These are phyloP conservation scores for Aramus guarauna DNA, from an alignment of 2,113 vertebrate genomes.

Conservation along the genomic window DNA sequence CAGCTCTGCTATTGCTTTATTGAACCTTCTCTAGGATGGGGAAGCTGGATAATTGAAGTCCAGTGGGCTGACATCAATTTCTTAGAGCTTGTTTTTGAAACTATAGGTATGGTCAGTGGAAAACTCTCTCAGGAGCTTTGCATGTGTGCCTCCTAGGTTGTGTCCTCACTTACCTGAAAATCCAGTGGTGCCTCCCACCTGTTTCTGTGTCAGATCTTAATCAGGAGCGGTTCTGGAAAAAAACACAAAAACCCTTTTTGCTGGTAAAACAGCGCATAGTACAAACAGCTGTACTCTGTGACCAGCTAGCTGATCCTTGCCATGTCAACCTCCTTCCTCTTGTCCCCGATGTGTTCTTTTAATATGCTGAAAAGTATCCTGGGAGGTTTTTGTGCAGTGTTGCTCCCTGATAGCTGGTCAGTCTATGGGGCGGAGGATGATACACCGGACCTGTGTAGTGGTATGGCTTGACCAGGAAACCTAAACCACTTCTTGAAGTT, in stretches of 20 bases:
- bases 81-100: neutral
- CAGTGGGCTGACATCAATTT: neutral
- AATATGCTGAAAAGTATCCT: neutral
- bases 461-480: neutral
- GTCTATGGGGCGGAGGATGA: rapidly evolving
- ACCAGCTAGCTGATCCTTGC: neutral
- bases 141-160: neutral
- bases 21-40: neutral
- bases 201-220: neutral
- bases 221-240: neutral
- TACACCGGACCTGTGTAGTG: neutral
- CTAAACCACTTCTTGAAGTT: neutral
- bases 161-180: neutral
- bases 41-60: neutral
- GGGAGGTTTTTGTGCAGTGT: neutral
- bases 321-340: neutral
- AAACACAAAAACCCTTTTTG: neutral
- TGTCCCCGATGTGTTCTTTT: neutral
- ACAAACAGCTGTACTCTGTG: neutral
- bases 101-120: neutral
- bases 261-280: neutral
- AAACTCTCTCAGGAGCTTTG: neutral
- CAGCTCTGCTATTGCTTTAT: neutral
- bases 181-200: neutral
- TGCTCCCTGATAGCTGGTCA: neutral